A percentile compares a stretch with the other conserved stretches of the same genome.
Conservation (phyloP, 2,888 invertebrate species). For the Aleiodes alternator region DNA sequence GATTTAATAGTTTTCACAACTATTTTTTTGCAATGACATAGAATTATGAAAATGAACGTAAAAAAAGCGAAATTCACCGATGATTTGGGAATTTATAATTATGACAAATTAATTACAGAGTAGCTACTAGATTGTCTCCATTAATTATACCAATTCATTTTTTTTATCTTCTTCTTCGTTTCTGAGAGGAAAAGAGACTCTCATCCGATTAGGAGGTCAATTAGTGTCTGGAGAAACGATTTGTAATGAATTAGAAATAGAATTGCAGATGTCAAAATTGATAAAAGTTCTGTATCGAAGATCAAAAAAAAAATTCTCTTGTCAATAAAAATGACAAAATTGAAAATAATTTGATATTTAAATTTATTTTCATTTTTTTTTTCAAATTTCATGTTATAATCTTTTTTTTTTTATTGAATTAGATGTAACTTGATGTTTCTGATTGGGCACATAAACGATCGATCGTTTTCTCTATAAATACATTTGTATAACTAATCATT, state of each 20-base stretch:
- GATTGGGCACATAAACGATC: constrained; percentile 29
- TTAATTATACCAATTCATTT: constrained; percentile 1
- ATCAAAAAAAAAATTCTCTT: no score
- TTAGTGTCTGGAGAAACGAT: constrained; percentile 40
- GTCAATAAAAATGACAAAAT: neutral
- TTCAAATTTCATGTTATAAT: neutral
- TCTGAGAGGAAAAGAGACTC: neutral
- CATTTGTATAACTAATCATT: constrained; percentile 16
- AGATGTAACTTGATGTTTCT: constrained; percentile 21
- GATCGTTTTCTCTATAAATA: constrained; percentile 26
- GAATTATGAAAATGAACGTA: neutral
- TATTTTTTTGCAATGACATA: no score
- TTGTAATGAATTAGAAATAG: constrained; percentile 9
- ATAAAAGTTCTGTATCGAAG: neutral
- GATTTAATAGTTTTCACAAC: no score
- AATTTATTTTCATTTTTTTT: neutral
- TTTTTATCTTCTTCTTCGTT: constrained; percentile 5
- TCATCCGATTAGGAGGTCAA: constrained; percentile 34
- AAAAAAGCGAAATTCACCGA: neutral
- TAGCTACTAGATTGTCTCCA: neutral
- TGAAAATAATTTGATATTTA: no score
- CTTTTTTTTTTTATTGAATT: neutral
- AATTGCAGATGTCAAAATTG: neutral
- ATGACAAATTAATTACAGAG: constrained; percentile 16
- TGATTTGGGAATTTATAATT: constrained; percentile 9